Conservation (phyloP, 1,140 invertebrate species). For the Rhagoletis pomonella region DNA sequence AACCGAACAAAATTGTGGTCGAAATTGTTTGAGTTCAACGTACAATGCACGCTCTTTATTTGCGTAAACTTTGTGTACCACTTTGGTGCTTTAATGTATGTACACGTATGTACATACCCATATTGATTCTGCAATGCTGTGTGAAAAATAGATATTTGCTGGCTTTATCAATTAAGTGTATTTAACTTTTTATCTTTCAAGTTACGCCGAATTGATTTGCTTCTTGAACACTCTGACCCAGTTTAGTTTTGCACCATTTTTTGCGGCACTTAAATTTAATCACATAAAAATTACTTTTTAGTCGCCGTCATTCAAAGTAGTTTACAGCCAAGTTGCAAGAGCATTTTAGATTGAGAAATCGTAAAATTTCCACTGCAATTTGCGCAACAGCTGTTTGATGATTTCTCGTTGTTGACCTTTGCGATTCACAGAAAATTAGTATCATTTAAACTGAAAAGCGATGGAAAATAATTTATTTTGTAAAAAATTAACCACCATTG, state of each 20-base stretch:
- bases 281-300: neutral
- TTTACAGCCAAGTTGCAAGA: conserved; percentile 34
- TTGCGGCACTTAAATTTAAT: neutral
- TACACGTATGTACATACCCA: neutral
- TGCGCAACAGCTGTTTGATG: conserved; percentile 13
- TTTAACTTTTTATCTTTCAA: neutral
- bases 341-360: conserved; percentile 5
- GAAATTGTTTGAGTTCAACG: conserved; percentile 14
- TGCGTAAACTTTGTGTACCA: neutral
- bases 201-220: neutral
- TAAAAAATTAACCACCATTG: too few relatives aligned
- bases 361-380: neutral
- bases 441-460: too few relatives aligned
- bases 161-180: too few relatives aligned
- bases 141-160: too few relatives aligned
- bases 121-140: neutral
- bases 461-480: too few relatives aligned
- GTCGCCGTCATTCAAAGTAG: neutral
- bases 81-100: neutral
- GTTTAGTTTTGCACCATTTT: neutral
- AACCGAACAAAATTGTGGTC: neutral
- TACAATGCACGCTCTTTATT: neutral
- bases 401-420: conserved; percentile 9
- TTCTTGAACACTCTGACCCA: neutral
- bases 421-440: too few relatives aligned